Percentiles rank a stretch among this genome's conserved stretches.
These are phyloP conservation scores for Furcula furcula DNA, from an alignment of 2,888 invertebrate genomes.

Conservation along the genomic window DNA sequence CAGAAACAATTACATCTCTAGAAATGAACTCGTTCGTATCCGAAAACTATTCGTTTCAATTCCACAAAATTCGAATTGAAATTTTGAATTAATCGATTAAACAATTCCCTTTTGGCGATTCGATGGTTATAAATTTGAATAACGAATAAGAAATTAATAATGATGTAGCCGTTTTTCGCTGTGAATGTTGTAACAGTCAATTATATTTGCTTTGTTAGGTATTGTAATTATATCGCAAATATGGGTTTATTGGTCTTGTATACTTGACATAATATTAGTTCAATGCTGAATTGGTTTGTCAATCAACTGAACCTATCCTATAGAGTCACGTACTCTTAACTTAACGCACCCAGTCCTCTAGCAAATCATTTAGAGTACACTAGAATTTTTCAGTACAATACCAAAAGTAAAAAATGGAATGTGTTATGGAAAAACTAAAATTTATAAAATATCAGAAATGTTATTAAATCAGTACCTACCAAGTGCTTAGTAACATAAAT, in stretches of 20 bases:
- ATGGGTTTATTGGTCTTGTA: not conserved
- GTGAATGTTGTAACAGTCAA: not conserved
- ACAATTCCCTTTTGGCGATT: constrained; percentile 10
- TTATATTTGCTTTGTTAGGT: constrained; percentile 2
- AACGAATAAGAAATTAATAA: constrained; percentile 11
- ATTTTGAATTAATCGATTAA: constrained; percentile 15
- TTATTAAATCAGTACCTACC: too few relatives aligned
- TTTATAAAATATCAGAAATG: too few relatives aligned
- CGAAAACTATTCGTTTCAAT: constrained; percentile 23
- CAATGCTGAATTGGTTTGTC: not conserved
- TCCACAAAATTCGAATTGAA: constrained; percentile 20
- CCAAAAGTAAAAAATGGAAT: too few relatives aligned
- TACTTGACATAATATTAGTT: not conserved
- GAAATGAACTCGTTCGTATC: constrained; percentile 31
- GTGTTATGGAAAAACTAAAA: too few relatives aligned
- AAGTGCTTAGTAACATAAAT: too few relatives aligned
- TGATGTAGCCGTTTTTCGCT: not conserved
- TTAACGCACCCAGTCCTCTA: not conserved
- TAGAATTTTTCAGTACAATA: not conserved
- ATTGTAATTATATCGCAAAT: not conserved
- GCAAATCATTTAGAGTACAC: not conserved
- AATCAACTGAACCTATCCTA: not conserved
- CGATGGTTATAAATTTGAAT: constrained; percentile 1
- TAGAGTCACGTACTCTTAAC: too few relatives aligned
- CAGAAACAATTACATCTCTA: constrained; percentile 31